A percentile compares a stretch with the other conserved stretches of the same genome.
Evolutionary conservation across 2,888 invertebrate species (phyloP).

Genomic region (Odontomyia ornata): DNA sequence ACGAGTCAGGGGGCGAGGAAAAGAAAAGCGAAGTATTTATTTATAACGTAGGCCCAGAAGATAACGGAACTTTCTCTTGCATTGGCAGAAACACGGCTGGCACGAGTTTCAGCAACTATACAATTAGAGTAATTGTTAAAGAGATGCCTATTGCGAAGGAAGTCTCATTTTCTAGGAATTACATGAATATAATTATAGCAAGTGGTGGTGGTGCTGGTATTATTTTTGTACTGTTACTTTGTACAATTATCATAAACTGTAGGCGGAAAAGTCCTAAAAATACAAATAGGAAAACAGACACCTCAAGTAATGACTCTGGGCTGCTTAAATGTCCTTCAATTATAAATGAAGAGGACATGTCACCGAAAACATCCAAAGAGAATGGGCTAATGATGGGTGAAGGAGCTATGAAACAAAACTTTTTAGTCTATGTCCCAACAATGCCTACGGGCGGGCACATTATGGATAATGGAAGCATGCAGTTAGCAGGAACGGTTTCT

Average conservation of each 20-base stretch:
- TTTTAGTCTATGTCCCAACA: slow-evolving; percentile 61
- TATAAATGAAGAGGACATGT: slow-evolving; percentile 62
- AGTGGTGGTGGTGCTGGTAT: slow-evolving; percentile 72
- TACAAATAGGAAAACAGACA: slow-evolving; percentile 70
- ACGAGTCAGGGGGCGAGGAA: slow-evolving; percentile 74
- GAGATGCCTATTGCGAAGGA: slow-evolving; percentile 76
- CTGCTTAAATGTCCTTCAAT: slow-evolving; percentile 66
- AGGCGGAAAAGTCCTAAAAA: slow-evolving; percentile 61
- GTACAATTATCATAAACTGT: slow-evolving; percentile 72
- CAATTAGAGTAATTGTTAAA: slow-evolving; percentile 78
- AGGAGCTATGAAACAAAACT: slow-evolving; percentile 62
- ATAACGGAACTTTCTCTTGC: slow-evolving; percentile 88
- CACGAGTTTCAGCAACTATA: slow-evolving; percentile 80
- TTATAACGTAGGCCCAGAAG: slow-evolving; percentile 78
- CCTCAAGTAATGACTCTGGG: slow-evolving; percentile 66
- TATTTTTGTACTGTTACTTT: slow-evolving; percentile 72
- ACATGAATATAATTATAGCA: slow-evolving; percentile 74
- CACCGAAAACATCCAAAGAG: slow-evolving; percentile 57
- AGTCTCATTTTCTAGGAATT: slow-evolving; percentile 75
- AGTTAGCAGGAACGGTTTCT: slow-evolving; percentile 49
- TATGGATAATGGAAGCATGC: slow-evolving; percentile 54
- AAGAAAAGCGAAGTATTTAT: slow-evolving; percentile 83
- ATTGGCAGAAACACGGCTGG: slow-evolving; percentile 88
- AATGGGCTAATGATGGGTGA: slow-evolving; percentile 56
- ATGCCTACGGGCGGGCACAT: slow-evolving; percentile 51